Conservation (phyloP, 2,888 invertebrate genomes). For the Aleiodes testaceus region DNA sequence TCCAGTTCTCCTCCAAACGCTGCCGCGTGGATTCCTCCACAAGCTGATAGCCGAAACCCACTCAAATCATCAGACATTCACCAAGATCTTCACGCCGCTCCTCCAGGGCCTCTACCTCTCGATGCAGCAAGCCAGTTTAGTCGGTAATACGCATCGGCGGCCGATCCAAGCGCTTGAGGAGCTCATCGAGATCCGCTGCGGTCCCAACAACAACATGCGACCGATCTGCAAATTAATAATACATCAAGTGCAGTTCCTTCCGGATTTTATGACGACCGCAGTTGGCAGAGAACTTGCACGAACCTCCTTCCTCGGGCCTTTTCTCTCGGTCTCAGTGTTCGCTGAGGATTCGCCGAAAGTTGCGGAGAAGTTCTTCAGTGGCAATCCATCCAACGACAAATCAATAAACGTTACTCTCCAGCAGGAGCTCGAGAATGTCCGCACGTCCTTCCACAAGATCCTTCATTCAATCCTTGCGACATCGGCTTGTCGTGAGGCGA, state of each 20-base stretch:
- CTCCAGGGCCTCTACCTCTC: conserved; percentile 81
- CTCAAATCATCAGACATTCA: conserved; percentile 77
- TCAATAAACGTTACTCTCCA: conserved; percentile 82
- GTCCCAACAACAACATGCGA: conserved; percentile 78
- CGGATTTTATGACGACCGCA: conserved; percentile 82
- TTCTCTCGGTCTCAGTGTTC: conserved; percentile 92
- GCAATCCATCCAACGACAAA: conserved; percentile 77
- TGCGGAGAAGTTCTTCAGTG: conserved; percentile 83
- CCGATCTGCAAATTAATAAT: conserved; percentile 84
- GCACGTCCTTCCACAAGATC: conserved; percentile 85
- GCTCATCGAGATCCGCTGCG: conserved; percentile 85
- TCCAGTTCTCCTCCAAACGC: conserved; percentile 80
- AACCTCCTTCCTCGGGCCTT: conserved; percentile 91
- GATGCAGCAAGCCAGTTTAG: conserved; percentile 81
- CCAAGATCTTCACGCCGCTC: conserved; percentile 79
- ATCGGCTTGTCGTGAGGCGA: conserved; percentile 84
- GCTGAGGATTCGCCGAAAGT: conserved; percentile 94
- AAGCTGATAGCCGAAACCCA: conserved; percentile 80
- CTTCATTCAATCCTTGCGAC: conserved; percentile 90
- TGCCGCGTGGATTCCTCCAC: conserved; percentile 84
- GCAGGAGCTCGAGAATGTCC: conserved; percentile 85
- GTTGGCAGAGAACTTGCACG: conserved; percentile 90
- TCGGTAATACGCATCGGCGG: conserved; percentile 79
- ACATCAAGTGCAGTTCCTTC: conserved; percentile 82
- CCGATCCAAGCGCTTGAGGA: conserved; percentile 85